Evolutionary conservation across 2,888 invertebrate species (phyloP), one percentile per base, ranked within the genome.

Genomic region (Erebia palarica): DNA sequence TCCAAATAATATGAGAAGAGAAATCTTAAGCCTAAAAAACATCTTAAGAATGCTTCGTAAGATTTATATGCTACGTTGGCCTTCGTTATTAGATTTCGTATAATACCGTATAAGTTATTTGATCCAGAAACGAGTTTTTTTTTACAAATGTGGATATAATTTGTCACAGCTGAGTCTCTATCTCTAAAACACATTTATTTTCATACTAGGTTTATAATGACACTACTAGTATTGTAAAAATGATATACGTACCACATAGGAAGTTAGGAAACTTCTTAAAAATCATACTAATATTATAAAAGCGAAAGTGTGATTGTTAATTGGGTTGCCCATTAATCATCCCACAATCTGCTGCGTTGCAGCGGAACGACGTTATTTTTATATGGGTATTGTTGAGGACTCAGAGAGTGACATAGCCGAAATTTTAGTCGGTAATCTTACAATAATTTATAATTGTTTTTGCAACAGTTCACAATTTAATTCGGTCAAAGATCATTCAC

Each of bases 1-100:
- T 55, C 10, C 16, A 55, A 55, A 55, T 55, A 58, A 27, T 27
- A 13, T 11, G 57, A 58, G 5, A 18, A 58, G 10, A 55, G 10
- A 8, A 58, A 58, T 58, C 27, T 27, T 13, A 27, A 58, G 14
- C 57, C 27, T 58, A 58, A 58, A 47, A 21, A 57, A 57, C 18
- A 57, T 21, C 18, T 21, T 21, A 21, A 21, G 11, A 57, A 58
- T 27, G 11, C 57, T 58, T 27, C 13, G 27, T 27, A 27, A 58
- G 21, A 58, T 58, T 58, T 58, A 58, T 58, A 27, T 58, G 57
- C 57, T 21, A 58, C 57, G 57, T 58, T 58, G 27, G 57, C 57
- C 21, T 58, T 27, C 27, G 57, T 58, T 58, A 58, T 58, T 58
- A 21, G 57, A 58, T 58, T 58, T 58, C 57, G 13, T 27, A 8